Percentiles rank a stretch among this genome's conserved stretches.
phyloP scores from a whole-genome alignment of 2,113 vertebrate genomes.

The Paratilapia polleni region DNA sequence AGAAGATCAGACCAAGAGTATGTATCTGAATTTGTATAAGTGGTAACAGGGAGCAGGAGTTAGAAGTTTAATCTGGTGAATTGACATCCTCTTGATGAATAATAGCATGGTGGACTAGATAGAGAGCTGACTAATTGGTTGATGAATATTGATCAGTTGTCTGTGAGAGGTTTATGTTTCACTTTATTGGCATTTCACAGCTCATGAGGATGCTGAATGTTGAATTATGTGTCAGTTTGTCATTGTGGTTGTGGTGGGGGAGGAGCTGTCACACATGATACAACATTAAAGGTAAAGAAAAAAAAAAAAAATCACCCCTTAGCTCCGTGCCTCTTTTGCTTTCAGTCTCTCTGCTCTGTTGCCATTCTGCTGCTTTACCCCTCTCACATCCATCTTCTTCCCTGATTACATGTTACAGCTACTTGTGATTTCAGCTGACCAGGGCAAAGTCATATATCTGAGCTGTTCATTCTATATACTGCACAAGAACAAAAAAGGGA shows the following conservation, averaged over 20 bases:
- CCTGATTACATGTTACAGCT: constrained; percentile 49
- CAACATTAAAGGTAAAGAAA: constrained; percentile 11
- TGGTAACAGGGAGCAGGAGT: constrained; percentile 23
- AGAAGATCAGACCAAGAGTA: constrained; percentile 24
- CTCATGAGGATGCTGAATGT: constrained; percentile 34
- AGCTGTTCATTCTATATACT: constrained; percentile 1
- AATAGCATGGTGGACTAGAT: constrained; percentile 22
- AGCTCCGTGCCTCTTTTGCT: constrained; percentile 8
- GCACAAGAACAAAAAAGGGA: constrained; percentile 4
- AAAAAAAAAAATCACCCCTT: constrained; percentile 14
- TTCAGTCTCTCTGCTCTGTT: not conserved
- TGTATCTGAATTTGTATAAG: not conserved
- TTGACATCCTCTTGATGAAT: constrained; percentile 50
- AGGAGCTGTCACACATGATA: not conserved
- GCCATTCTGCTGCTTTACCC: constrained; percentile 11
- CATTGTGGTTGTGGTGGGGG: not conserved
- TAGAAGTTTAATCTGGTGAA: constrained; percentile 47
- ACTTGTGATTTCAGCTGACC: constrained; percentile 59
- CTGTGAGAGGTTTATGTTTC: constrained; percentile 25
- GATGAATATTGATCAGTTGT: constrained; percentile 57
- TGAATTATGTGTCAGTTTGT: constrained; percentile 34
- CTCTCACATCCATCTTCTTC: constrained; percentile 50
- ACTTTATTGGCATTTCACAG: constrained; percentile 40
- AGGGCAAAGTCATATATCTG: constrained; percentile 46
- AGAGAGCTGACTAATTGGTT: constrained; percentile 53